Conservation (phyloP, 2,113 vertebrate species). For the Scortum barcoo region DNA sequence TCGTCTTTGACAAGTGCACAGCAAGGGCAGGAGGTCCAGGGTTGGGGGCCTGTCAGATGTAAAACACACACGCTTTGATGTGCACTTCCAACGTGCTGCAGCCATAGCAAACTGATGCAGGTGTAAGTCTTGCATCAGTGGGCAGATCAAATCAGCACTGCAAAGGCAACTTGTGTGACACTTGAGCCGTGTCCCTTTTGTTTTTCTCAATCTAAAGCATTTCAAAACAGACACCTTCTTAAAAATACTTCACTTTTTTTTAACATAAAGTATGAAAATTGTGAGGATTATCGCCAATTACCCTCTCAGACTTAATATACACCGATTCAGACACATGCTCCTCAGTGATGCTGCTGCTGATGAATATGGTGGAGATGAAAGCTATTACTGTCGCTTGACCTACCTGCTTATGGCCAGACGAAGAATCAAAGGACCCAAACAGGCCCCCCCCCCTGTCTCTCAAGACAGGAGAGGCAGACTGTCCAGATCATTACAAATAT, state of each 20-base stretch:
- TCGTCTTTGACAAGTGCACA: constrained; percentile 74
- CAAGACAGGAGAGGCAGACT: constrained; percentile 36
- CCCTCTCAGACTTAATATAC: constrained; percentile 16
- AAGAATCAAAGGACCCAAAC: constrained; percentile 64
- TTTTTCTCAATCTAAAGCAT: neutral
- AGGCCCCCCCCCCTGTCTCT: constrained; percentile 60
- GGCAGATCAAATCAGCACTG: constrained; percentile 37
- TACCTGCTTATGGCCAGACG: constrained; percentile 54
- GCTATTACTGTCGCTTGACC: constrained; percentile 71
- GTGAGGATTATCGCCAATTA: neutral
- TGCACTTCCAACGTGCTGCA: constrained; percentile 48
- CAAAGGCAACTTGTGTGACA: constrained; percentile 6
- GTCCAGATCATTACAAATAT: constrained; percentile 59
- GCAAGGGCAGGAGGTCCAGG: constrained; percentile 53
- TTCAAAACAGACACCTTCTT: neutral
- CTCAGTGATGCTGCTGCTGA: constrained; percentile 40
- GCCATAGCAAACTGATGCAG: constrained; percentile 47
- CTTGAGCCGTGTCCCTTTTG: neutral
- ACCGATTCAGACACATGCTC: constrained; percentile 48
- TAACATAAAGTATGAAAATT: neutral
- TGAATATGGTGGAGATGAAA: constrained; percentile 72
- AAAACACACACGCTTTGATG: constrained; percentile 78
- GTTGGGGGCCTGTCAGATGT: constrained; percentile 60
- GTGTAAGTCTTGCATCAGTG: constrained; percentile 45
- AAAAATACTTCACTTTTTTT: neutral